These are phyloP conservation scores for Cantharis lateralis DNA, from an alignment of 2,888 invertebrate species.

Conservation along the genomic window DNA sequence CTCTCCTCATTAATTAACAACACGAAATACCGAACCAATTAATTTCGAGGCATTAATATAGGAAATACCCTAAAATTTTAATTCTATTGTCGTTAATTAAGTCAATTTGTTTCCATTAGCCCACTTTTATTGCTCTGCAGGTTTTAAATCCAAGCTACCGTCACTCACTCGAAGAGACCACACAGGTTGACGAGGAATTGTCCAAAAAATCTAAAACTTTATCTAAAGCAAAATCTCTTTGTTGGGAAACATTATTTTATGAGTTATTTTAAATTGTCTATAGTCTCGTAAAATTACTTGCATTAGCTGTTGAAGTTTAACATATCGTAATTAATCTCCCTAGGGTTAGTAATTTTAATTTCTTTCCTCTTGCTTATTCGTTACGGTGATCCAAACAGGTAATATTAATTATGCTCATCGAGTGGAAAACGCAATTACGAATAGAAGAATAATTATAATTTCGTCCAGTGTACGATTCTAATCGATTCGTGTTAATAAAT, in stretches of 20 bases:
- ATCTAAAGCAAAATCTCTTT: neutral
- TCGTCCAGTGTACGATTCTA: neutral
- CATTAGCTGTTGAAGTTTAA: neutral
- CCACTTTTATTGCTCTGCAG: conserved; percentile 10
- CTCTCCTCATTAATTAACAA: neutral
- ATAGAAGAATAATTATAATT: neutral
- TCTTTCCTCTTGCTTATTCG: neutral
- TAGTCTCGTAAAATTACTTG: neutral
- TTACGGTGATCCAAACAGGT: neutral
- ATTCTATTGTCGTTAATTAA: conserved; percentile 9
- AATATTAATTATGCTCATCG: neutral
- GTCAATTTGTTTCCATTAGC: conserved; percentile 19
- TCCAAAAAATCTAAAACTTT: neutral
- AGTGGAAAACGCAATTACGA: neutral
- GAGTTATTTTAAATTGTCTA: neutral
- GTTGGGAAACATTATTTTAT: neutral
- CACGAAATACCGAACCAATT: neutral
- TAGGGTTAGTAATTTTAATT: neutral
- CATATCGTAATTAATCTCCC: neutral
- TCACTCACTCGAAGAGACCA: conserved; percentile 33
- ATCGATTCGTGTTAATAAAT: conserved; percentile 12
- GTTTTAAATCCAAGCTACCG: conserved; percentile 4
- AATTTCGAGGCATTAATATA: neutral
- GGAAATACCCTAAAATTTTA: neutral
- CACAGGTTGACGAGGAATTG: conserved; percentile 26